Conservation (phyloP, 2,888 invertebrate species). For the Meloe dianella region DNA sequence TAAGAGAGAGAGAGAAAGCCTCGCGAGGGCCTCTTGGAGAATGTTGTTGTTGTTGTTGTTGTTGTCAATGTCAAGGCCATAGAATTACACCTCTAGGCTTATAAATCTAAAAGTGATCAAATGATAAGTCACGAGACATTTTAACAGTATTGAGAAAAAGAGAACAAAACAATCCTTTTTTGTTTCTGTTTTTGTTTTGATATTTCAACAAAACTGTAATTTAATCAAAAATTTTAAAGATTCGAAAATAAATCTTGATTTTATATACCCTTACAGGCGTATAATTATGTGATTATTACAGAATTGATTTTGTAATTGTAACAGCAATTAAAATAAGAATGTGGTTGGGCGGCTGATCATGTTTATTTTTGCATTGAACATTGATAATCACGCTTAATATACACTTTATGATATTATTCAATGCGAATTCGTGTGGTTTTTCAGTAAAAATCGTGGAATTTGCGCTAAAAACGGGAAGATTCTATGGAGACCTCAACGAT, state of each 20-base stretch:
- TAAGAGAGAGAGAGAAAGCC: constrained; percentile 33
- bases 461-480: neutral
- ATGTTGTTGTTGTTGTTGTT: constrained; percentile 49
- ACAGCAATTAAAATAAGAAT: neutral
- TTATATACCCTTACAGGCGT: neutral
- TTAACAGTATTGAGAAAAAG: neutral
- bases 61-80: constrained; percentile 53
- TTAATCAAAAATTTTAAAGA: neutral
- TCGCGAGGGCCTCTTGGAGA: constrained; percentile 49
- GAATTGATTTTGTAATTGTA: neutral
- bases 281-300: neutral
- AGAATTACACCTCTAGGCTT: constrained; percentile 1
- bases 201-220: neutral
- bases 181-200: neutral
- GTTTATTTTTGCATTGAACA: neutral
- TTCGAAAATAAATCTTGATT: neutral
- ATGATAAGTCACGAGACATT: constrained; percentile 8
- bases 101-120: constrained; percentile 6
- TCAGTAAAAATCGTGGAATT: neutral
- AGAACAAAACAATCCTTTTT: neutral
- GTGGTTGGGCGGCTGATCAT: neutral
- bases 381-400: neutral
- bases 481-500: neutral
- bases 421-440: neutral
- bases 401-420: neutral